Conservation (phyloP, 2,888 invertebrate genomes). For the Lasiommata megera region DNA sequence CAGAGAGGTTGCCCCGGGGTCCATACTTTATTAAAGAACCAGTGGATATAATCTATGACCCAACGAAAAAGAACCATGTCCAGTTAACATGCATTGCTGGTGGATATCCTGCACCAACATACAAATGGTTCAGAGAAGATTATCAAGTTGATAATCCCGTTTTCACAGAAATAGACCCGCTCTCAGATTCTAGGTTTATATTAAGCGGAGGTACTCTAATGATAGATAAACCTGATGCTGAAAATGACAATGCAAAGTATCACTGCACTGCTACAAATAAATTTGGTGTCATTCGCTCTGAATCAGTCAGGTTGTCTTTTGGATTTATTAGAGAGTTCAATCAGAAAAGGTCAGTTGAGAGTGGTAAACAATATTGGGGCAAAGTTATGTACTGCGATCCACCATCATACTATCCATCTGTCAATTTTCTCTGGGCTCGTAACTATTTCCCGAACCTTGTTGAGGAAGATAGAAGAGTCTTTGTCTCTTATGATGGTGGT, state of each 20-base stretch:
- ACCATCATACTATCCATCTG: slow-evolving; percentile 93
- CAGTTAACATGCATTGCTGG: slow-evolving; percentile 90
- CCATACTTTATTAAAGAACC: slow-evolving; percentile 95
- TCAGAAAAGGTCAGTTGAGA: slow-evolving; percentile 90
- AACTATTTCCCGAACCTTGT: slow-evolving; percentile 95
- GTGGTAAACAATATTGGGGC: slow-evolving; percentile 95
- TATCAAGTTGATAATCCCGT: slow-evolving; percentile 89
- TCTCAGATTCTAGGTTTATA: slow-evolving; percentile 88
- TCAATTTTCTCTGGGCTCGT: slow-evolving; percentile 95
- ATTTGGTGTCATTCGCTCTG: slow-evolving; percentile 93
- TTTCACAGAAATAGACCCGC: slow-evolving; percentile 88
- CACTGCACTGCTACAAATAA: slow-evolving; percentile 95
- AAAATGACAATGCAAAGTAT: slow-evolving; percentile 91
- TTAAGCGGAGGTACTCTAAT: slow-evolving; percentile 95
- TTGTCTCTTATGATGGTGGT: slow-evolving; percentile 96
- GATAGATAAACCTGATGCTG: slow-evolving; percentile 91
- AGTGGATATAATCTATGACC: slow-evolving; percentile 90
- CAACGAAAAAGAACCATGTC: slow-evolving; percentile 88
- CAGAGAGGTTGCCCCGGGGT: slow-evolving; percentile 90
- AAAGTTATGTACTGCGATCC: slow-evolving; percentile 96
- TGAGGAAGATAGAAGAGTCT: slow-evolving; percentile 94
- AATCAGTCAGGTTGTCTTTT: slow-evolving; percentile 93
- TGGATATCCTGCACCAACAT: slow-evolving; percentile 94
- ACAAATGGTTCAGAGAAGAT: slow-evolving; percentile 94
- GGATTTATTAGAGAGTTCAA: slow-evolving; percentile 96